phyloP scores from a whole-genome alignment of 1,140 invertebrate genomes.

The Heliconius melpomene region DNA sequence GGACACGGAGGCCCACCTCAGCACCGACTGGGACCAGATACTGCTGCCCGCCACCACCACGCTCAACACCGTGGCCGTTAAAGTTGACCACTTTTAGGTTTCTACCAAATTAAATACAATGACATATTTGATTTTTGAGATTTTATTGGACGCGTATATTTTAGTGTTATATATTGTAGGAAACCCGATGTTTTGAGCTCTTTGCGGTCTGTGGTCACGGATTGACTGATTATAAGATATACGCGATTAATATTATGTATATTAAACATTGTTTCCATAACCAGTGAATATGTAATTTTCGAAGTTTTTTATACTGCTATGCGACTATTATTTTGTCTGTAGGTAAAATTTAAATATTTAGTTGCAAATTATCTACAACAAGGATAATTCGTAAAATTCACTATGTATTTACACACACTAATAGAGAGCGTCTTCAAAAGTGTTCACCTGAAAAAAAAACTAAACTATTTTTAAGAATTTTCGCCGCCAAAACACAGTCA shows the following conservation, averaged over 20 bases:
- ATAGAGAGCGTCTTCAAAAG: background rate
- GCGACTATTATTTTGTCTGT: background rate
- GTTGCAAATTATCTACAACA: background rate
- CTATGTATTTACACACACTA: background rate
- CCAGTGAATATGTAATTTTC: slow-evolving; percentile 9
- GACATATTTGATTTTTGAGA: no score
- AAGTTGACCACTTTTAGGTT: slow-evolving; percentile 92
- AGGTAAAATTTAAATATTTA: background rate
- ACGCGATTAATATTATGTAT: no score
- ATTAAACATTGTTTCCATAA: background rate
- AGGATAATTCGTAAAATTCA: background rate
- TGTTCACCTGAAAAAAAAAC: background rate
- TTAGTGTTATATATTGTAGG: no score
- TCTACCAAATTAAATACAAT: slow-evolving; percentile 24
- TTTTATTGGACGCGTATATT: no score
- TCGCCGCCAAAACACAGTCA: slow-evolving; percentile 18
- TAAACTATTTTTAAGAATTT: background rate
- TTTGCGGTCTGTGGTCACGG: no score
- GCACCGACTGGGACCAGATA: slow-evolving; percentile 88
- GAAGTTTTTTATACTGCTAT: background rate
- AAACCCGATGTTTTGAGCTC: no score
- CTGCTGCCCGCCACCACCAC: slow-evolving; percentile 89
- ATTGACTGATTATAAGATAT: no score
- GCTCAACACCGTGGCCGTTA: slow-evolving; percentile 91
- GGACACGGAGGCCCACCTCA: slow-evolving; percentile 86